Conservation (phyloP, 1,140 invertebrate genomes). For the Octopus sinensis region DNA sequence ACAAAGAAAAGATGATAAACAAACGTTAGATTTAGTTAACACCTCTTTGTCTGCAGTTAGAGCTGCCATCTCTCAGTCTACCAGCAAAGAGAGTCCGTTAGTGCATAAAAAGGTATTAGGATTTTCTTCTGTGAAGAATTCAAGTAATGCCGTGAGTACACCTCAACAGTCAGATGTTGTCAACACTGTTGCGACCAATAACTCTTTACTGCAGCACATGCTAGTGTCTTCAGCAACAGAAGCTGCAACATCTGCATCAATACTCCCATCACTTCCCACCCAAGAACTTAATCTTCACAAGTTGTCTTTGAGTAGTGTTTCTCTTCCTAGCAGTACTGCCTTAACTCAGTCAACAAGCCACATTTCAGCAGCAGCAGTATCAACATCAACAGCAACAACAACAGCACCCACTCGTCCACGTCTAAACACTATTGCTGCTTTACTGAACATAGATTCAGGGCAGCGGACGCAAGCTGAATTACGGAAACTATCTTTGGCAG, state of each 20-base stretch:
- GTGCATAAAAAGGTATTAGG: background rate
- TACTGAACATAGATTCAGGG: background rate
- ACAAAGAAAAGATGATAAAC: background rate
- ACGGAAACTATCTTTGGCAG: background rate
- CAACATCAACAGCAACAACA: background rate
- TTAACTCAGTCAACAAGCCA: background rate
- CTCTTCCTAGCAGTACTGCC: background rate
- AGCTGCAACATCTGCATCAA: background rate
- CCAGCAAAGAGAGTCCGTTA: background rate
- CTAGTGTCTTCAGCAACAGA: background rate
- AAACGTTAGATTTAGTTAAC: constrained; percentile 6
- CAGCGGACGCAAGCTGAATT: background rate
- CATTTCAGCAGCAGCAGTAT: no score
- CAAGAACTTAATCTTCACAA: background rate
- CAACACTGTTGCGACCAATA: background rate
- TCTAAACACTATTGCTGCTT: background rate
- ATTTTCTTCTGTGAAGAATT: background rate
- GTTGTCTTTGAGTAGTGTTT: constrained; percentile 6
- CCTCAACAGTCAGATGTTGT: background rate
- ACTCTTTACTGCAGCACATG: background rate
- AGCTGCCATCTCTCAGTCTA: background rate
- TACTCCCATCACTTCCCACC: background rate
- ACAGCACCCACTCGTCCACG: background rate
- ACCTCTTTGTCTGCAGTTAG: background rate
- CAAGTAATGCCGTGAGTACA: background rate